Evolutionary conservation across 2,888 invertebrate species (phyloP).

Genomic region (Dysmachus trigonus): DNA sequence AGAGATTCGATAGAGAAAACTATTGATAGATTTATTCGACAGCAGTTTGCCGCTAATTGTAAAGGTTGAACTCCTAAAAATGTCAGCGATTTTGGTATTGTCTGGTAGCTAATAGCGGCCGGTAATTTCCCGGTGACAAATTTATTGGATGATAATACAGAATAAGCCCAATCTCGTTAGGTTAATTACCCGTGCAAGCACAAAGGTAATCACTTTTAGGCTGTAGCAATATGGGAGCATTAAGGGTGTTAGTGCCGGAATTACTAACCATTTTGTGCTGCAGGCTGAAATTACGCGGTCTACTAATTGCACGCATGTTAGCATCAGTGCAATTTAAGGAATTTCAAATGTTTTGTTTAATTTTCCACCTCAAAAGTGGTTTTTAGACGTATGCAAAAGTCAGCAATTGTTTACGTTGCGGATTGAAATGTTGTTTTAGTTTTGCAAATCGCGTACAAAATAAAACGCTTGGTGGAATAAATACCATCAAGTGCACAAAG

Average conservation of each 20-base stretch:
- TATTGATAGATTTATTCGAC: background rate
- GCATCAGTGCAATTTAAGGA: slow-evolving; percentile 12
- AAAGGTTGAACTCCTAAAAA: background rate
- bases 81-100: background rate
- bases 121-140: slow-evolving; percentile 26
- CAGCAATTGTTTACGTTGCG: background rate
- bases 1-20: background rate
- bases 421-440: background rate
- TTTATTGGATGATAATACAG: slow-evolving; percentile 30
- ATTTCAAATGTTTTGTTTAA: slow-evolving; percentile 9
- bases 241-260: background rate
- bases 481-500: background rate
- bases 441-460: background rate
- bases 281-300: slow-evolving; percentile 28
- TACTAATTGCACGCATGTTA: slow-evolving; percentile 31
- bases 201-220: slow-evolving; percentile 35
- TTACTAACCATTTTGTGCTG: slow-evolving; percentile 19
- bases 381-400: background rate
- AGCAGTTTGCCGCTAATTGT: background rate
- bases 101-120: background rate
- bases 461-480: background rate
- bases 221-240: slow-evolving; percentile 12
- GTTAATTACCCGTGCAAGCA: slow-evolving; percentile 28
- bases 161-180: slow-evolving; percentile 32
- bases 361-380: background rate